Evolutionary conservation across 1,140 invertebrate species (phyloP), one percentile per base, ranked within the genome.

Genomic region (Sarcophaga peregrina): DNA sequence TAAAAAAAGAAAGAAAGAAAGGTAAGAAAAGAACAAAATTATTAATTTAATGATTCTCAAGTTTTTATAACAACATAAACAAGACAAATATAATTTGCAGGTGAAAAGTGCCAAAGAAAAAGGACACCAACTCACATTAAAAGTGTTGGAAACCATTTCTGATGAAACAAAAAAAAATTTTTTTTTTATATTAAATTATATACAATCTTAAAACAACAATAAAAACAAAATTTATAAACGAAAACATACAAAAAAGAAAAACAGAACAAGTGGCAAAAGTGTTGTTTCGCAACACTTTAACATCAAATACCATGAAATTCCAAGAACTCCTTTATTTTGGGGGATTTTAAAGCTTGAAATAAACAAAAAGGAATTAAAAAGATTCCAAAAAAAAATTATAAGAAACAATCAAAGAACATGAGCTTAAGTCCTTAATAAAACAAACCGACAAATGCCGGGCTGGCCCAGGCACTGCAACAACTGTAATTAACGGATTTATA

Each of bases 401-500:
- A 4, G 9, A 9, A 68, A 68, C 8, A 17, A 20, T 17, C 17
- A 68, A 25, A 20, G 8, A 68, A 68, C 62, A 68, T 68, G 17
- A 68, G 62, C 62, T 68, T 68, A 68, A 68, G 62, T 68, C 62
- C 62, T 68, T 68, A 68, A 68, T 68, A 68, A 68, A 68, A 68
- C 62, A 68, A 68, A 68, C 62, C 62, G 62, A 68, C 62, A 68
- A 68, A 17, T 52, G 25, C 25, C 4, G 1, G 25, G 25, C 25
- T 37, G 25, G 25, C 25, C 25, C 1, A 52, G 5, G 1, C 73
- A 73, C 48, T 47, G n/a, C 62, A 15, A 68, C 62, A 20, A 68
- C 75, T 78, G 47, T 78, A 78, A 78, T 78, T 78, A 78, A 20
- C 75, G 48, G 75, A 78, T 78, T 78, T 50, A 78, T 20, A 68